These are phyloP conservation scores for Syngnathoides biaculeatus DNA, from an alignment of 2,113 vertebrate genomes.

Conservation along the genomic window DNA sequence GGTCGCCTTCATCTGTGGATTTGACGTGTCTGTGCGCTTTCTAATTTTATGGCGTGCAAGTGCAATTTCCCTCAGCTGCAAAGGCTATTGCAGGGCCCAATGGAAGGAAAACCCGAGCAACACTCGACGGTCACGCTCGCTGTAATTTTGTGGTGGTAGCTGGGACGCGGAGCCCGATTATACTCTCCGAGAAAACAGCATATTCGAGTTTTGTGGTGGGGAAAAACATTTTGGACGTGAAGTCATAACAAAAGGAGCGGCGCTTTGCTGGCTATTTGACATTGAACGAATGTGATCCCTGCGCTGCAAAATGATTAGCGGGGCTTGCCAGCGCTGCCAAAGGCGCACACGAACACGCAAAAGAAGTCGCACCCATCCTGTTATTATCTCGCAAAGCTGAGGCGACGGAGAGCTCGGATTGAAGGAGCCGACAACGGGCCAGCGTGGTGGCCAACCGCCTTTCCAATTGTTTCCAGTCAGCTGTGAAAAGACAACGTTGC, in stretches of 20 bases:
- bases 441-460: constrained; percentile 12
- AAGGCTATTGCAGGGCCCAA: constrained; percentile 53
- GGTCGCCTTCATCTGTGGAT: constrained; percentile 29
- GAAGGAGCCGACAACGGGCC: constrained; percentile 49
- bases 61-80: constrained; percentile 50
- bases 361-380: constrained; percentile 32
- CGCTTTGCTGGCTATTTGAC: constrained; percentile 44
- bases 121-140: constrained; percentile 45
- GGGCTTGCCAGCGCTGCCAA: constrained; percentile 27
- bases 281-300: constrained; percentile 55
- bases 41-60: constrained; percentile 53
- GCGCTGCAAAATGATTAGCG: constrained; percentile 44
- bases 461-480: background rate
- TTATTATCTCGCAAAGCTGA: constrained; percentile 53
- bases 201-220: constrained; percentile 54
- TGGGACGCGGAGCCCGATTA: constrained; percentile 54
- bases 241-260: constrained; percentile 60
- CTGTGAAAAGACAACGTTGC: background rate
- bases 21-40: constrained; percentile 53
- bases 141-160: constrained; percentile 63
- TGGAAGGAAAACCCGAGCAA: constrained; percentile 60
- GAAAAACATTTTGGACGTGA: constrained; percentile 60
- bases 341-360: constrained; percentile 10
- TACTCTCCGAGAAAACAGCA: constrained; percentile 59
- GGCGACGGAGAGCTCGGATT: constrained; percentile 41